Evolutionary conservation across 23 tunicate species (phyloP), one percentile per base, ranked within the genome.

Genomic region (Styela clava): DNA sequence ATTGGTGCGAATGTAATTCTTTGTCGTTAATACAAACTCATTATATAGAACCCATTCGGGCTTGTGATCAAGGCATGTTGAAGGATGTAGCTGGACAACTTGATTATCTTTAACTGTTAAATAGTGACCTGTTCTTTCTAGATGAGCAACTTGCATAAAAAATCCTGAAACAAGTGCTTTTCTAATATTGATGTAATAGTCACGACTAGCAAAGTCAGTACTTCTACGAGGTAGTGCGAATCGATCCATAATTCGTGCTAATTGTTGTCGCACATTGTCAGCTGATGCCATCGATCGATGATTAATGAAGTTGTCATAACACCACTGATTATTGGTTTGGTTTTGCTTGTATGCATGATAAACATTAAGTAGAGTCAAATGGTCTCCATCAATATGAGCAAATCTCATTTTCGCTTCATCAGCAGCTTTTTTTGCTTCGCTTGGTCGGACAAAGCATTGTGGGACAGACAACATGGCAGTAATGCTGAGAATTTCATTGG

Each of bases 21-120:
- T 94, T 31, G 99, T 88, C 31, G 99, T 94, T 32, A 94, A 87
- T 29, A 94, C 99, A 44, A 94, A 94, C 35, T 94, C 99, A 64
- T 94, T 89, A 79, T 94, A 94, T 21, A 94, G 69, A 68, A 94
- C 99, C 99, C 99, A 94, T 61, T 94, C 99, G n/a, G 99, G 99
- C 64, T 94, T 94, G 89, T 94, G 99, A 81, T 94, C 99, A 34
- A 94, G 90, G 64, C 99, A 94, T 1, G 99, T 94, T 24, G 99
- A 94, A 9, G 99, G 99, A 61, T 94, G 99, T 20, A 94, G 88
- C 69, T 94, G 99, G 78, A 94, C 99, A 16, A 89, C 87, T 67
- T 94, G 99, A 85, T 94, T 94, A 85, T 94, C 99, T 79, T 94
- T 94, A 73, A 85, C 95, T 21, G 99, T 94, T 64, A 94, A 70